Evolutionary conservation across 35 echinoderm and acorn worm genomes (phyloP), one percentile per base, ranked within the genome.

Genomic region (Strongylocentrotus purpuratus): DNA sequence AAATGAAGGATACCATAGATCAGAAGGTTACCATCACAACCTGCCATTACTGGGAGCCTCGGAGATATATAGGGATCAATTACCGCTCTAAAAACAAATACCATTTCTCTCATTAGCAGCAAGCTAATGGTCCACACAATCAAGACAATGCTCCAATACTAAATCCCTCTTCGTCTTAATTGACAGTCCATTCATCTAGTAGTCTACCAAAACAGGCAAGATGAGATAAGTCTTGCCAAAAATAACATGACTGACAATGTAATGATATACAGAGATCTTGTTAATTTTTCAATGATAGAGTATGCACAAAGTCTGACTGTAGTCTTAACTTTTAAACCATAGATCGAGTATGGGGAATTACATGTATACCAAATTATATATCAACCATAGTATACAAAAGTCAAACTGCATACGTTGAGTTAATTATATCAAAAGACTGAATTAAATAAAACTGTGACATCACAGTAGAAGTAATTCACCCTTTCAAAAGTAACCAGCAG

Each of bases 1-100:
- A 28, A 78, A 78, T 78, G 65, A 28, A 78, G 28, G 65, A 78
- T 78, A 78, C 65, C 65, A 78, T 78, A 28, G 52, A 78, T 28
- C 65, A 78, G 65, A 78, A 78, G 65, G 65, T 78, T 78, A 78
- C 65, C 65, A 78, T 8, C 65, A 78, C 65, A 78, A 78, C 65
- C 65, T 18, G 18, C 18, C 65, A 78, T 28, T 28, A 22, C 20
- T 78, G 65, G 65, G 65, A 78, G 22, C 65, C 65, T 18, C 25
- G 4, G 25, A 28, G 20, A 78, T 50, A n/a, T 50, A 50, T 78
- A 78, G 65, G 65, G 65, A 78, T 78, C 65, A 78, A 78, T 78
- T 78, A 78, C 65, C 65, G 22, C 22, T 78, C 18, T 78, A 78
- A 78, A 78, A 78, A 78, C 65, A 78, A 78, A 78, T 78, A 78